These are phyloP conservation scores for Pampusana beccarii DNA, from an alignment of 2,113 vertebrate genomes.

Conservation along the genomic window DNA sequence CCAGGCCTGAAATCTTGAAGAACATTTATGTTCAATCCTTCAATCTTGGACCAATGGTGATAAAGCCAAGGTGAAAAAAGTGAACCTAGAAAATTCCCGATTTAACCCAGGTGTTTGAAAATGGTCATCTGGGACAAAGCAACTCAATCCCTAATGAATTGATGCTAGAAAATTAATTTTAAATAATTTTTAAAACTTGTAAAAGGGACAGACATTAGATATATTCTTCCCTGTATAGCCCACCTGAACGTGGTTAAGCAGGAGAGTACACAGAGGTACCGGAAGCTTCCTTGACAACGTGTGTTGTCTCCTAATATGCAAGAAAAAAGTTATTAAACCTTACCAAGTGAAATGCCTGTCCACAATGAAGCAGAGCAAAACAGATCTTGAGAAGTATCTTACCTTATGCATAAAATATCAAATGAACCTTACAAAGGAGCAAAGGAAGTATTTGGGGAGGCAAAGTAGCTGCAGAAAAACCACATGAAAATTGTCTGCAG, in stretches of 20 bases:
- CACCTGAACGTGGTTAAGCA: not conserved
- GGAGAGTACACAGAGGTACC: not conserved
- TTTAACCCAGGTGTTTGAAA: not conserved
- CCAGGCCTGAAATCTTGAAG: not conserved
- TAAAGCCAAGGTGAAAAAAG: not conserved
- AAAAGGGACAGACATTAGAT: not conserved
- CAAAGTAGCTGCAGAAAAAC: not conserved
- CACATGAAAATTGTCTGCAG: not conserved
- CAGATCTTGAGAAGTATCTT: not conserved
- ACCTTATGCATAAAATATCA: not conserved
- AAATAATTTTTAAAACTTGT: not conserved
- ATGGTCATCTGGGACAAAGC: not conserved
- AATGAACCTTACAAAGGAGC: not conserved
- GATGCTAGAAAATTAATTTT: not conserved
- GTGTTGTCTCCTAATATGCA: not conserved
- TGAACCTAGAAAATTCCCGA: not conserved
- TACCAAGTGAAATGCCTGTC: not conserved
- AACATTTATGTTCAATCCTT: not conserved
- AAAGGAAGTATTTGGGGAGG: not conserved
- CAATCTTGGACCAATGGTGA: not conserved
- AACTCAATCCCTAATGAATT: not conserved
- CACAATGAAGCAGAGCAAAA: not conserved
- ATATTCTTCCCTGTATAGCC: not conserved
- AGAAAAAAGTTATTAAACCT: not conserved
- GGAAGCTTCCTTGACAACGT: not conserved